phyloP scores from a whole-genome alignment of 1,140 invertebrate species.

The Drosophila ercepeae region DNA sequence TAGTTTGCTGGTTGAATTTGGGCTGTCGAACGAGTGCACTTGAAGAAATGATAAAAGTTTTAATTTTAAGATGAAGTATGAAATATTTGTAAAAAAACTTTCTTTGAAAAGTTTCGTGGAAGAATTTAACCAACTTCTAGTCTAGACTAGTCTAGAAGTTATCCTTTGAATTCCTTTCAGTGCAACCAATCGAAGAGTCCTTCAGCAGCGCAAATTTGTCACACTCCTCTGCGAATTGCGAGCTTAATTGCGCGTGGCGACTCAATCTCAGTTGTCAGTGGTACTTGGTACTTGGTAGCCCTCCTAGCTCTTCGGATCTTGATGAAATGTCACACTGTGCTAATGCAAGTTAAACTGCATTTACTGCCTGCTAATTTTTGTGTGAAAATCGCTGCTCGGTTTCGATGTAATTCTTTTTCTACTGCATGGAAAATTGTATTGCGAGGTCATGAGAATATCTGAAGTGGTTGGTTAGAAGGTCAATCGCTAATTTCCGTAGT shows the following conservation, averaged over 20 bases:
- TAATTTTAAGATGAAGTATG: too few species aligned
- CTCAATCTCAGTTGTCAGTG: conserved; percentile 58
- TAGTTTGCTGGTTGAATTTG: conserved; percentile 38
- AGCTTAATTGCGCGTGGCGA: conserved; percentile 76
- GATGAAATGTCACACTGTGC: conserved; percentile 75
- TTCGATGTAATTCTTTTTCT: conserved; percentile 36
- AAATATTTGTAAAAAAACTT: too few species aligned
- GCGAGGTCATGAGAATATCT: conserved; percentile 60
- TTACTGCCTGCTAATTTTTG: conserved; percentile 71
- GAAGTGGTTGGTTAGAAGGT: conserved; percentile 32
- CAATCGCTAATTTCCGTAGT: background rate
- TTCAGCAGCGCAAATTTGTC: conserved; percentile 72
- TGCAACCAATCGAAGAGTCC: conserved; percentile 24
- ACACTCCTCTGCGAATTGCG: conserved; percentile 41
- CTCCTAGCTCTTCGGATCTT: conserved; percentile 52
- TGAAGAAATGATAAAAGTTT: background rate
- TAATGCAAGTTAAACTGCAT: conserved; percentile 80
- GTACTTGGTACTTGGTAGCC: conserved; percentile 3
- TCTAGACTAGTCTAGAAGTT: too few species aligned
- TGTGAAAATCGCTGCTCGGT: conserved; percentile 48
- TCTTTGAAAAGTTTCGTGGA: too few species aligned
- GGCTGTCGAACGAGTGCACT: conserved; percentile 28
- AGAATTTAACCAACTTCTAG: too few species aligned
- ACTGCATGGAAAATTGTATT: conserved; percentile 41
- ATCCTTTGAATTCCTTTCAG: background rate